Conservation (phyloP, 2,888 invertebrate genomes). For the Cheilosia vulpina region DNA sequence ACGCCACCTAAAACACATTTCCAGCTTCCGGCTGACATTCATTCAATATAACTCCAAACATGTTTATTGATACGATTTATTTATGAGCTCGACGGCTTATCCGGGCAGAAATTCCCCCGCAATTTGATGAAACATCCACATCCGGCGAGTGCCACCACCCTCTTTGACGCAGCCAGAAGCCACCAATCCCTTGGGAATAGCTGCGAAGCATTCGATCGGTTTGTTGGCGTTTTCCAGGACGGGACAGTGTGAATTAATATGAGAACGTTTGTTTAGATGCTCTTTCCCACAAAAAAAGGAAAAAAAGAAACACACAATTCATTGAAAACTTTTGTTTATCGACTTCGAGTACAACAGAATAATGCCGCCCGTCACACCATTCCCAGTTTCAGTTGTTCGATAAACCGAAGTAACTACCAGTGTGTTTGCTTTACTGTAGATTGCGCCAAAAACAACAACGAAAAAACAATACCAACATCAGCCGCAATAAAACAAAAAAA, state of each 20-base stretch:
- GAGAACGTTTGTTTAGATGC: conserved; percentile 56
- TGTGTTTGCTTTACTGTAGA: conserved; percentile 15
- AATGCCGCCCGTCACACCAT: conserved; percentile 3
- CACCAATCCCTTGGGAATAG: conserved; percentile 19
- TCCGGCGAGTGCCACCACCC: conserved; percentile 29
- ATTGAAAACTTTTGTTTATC: conserved; percentile 65
- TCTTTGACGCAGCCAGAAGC: conserved; percentile 12
- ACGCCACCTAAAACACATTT: conserved; percentile 50
- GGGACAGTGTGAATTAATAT: conserved; percentile 59
- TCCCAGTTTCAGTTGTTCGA: conserved; percentile 5
- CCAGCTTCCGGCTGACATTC: conserved; percentile 56
- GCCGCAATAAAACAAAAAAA: conserved; percentile 43
- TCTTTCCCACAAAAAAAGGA: conserved; percentile 1
- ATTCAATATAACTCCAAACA: conserved; percentile 63
- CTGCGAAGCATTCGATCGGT: conserved; percentile 56
- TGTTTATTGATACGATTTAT: conserved; percentile 74
- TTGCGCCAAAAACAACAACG: not conserved
- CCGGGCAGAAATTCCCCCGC: conserved; percentile 49
- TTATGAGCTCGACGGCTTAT: conserved; percentile 64
- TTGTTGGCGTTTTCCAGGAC: conserved; percentile 51
- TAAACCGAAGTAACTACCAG: conserved; percentile 13
- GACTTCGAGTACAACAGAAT: conserved; percentile 23
- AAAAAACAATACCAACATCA: conserved; percentile 14
- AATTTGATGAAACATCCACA: conserved; percentile 45
- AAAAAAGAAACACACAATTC: conserved; percentile 22